These are phyloP conservation scores for Pelagia noctiluca DNA, from an alignment of 30 jellyfish, hydroid and myxozoan species.

Conservation along the genomic window DNA sequence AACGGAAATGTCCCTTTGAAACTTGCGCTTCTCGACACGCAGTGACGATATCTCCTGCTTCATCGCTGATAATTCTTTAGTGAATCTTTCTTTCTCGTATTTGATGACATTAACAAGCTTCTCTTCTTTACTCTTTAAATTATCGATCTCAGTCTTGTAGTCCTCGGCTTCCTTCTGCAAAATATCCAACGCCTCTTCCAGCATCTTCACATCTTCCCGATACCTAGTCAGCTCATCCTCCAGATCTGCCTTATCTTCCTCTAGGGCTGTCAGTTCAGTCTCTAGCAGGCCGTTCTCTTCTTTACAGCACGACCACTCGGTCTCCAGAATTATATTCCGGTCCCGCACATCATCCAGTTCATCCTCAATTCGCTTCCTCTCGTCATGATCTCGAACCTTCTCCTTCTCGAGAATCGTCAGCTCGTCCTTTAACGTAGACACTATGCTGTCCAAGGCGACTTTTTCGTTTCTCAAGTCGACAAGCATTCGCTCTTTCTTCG, in stretches of 20 bases:
- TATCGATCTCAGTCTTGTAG: conserved; percentile 83
- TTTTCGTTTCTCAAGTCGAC: conserved; percentile 96
- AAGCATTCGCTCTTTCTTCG: conserved; percentile 89
- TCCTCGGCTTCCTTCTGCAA: conserved; percentile 92
- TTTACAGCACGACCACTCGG: conserved; percentile 99
- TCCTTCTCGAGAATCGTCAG: conserved; percentile 90
- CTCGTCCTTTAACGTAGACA: conserved; percentile 94
- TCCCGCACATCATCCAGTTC: conserved; percentile 97
- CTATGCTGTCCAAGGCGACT: conserved; percentile 96
- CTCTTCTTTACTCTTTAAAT: conserved; percentile 84
- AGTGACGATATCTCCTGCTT: conserved; percentile 93
- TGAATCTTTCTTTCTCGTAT: conserved; percentile 91
- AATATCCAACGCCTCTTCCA: conserved; percentile 96
- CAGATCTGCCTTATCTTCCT: conserved; percentile 94
- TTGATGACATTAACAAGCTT: conserved; percentile 79
- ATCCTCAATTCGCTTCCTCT: conserved; percentile 81
- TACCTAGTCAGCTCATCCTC: conserved; percentile 94
- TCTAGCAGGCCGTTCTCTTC: conserved; percentile 98
- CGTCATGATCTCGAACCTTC: conserved; percentile 85
- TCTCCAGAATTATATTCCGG: conserved; percentile 94
- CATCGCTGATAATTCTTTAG: conserved; percentile 84
- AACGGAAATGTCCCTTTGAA: conserved; percentile 95
- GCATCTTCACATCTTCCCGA: conserved; percentile 97
- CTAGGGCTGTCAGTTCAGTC: conserved; percentile 96
- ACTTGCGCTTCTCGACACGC: conserved; percentile 96